phyloP scores from a whole-genome alignment of 2,888 invertebrate genomes.

The Malachius bipustulatus region DNA sequence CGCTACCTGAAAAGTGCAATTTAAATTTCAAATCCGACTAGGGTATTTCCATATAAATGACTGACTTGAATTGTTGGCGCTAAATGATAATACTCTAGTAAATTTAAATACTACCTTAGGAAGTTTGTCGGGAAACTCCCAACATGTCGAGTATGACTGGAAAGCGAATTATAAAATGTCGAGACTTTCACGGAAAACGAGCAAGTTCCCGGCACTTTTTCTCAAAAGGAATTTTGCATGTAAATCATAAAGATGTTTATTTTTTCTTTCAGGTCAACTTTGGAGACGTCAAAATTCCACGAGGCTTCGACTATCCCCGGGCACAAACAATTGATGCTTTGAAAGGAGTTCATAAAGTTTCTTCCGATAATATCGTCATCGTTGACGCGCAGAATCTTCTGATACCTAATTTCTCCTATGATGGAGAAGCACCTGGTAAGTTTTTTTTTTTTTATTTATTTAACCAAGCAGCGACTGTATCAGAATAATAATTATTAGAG shows the following conservation, averaged over 20 bases:
- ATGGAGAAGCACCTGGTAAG: slow-evolving; percentile 84
- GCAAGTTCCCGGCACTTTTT: too few relatives aligned
- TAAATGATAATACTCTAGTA: not conserved
- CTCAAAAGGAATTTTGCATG: too few relatives aligned
- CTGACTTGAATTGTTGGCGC: too few relatives aligned
- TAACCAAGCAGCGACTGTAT: too few relatives aligned
- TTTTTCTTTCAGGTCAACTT: slow-evolving; percentile 62
- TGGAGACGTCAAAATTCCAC: slow-evolving; percentile 73
- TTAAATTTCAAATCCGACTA: slow-evolving; percentile 1
- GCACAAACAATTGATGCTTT: slow-evolving; percentile 70
- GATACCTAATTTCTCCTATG: slow-evolving; percentile 82
- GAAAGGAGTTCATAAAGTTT: slow-evolving; percentile 70
- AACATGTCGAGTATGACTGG: too few relatives aligned
- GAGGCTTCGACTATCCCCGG: slow-evolving; percentile 65
- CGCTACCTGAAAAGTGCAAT: too few relatives aligned
- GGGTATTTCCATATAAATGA: slow-evolving; percentile 1
- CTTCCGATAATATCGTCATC: slow-evolving; percentile 76
- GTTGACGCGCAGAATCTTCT: slow-evolving; percentile 89
- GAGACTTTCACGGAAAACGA: too few relatives aligned
- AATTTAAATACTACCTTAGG: slow-evolving; percentile 1
- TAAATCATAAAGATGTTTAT: too few relatives aligned
- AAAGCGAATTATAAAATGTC: slow-evolving; percentile 1
- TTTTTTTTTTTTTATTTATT: too few relatives aligned
- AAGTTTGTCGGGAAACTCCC: slow-evolving; percentile 1
- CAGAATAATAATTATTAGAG: too few relatives aligned